A percentile compares a stretch with the other conserved stretches of the same genome.
Evolutionary conservation across 2,113 vertebrate genomes (phyloP).

Genomic region (Alexandromys fortis): DNA sequence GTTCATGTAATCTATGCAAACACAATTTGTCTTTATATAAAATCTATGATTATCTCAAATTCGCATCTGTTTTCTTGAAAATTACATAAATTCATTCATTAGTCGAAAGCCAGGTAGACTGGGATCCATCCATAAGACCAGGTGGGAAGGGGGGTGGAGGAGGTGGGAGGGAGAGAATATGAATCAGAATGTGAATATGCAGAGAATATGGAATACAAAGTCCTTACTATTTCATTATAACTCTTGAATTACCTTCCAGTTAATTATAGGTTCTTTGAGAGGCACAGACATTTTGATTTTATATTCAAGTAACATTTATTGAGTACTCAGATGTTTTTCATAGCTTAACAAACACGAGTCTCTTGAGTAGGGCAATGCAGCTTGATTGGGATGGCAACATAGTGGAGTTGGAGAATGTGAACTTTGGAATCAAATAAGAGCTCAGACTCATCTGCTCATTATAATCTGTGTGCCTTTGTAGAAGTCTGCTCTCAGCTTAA

Average conservation of each 20-base stretch:
- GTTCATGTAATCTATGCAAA: not conserved
- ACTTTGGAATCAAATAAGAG: constrained; percentile 3
- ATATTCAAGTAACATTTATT: constrained; percentile 42
- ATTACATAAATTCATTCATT: not conserved
- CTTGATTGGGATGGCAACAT: not conserved
- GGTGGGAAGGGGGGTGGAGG: not conserved
- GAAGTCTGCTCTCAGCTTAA: not conserved
- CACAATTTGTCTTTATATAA: not conserved
- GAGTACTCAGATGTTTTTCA: constrained; percentile 24
- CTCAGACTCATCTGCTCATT: not conserved
- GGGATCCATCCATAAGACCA: not conserved
- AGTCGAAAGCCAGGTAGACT: not conserved
- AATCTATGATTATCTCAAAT: not conserved
- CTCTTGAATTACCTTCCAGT: constrained; percentile 31
- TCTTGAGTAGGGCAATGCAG: not conserved
- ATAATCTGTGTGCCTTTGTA: not conserved
- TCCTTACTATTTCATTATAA: not conserved
- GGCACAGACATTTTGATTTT: not conserved
- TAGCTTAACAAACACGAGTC: not conserved
- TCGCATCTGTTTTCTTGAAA: not conserved
- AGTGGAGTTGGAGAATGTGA: not conserved
- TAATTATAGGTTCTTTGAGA: not conserved
- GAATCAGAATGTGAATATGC: not conserved
- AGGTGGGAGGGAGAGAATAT: not conserved
- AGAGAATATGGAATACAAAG: not conserved